Conservation (phyloP, 2,797 vertebrate genomes). For the Anguilla obscura region DNA sequence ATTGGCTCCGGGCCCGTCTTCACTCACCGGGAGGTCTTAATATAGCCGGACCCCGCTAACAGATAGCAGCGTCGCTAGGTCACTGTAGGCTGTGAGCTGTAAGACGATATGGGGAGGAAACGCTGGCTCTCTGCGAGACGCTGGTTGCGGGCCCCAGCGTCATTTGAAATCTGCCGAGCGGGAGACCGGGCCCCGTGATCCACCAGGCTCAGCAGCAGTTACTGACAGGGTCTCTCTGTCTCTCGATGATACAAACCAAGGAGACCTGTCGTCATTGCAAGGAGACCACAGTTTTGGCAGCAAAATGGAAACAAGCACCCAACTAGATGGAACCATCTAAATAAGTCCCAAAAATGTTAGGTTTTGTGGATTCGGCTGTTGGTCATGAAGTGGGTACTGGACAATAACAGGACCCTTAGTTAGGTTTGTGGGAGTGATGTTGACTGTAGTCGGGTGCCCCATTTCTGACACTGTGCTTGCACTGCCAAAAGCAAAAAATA, state of each 20-base stretch:
- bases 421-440: background rate
- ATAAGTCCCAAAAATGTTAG: background rate
- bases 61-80: conserved; percentile 51
- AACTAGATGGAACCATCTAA: no score
- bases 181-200: background rate
- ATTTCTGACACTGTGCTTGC: no score
- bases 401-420: background rate
- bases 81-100: conserved; percentile 40
- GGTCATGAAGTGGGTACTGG: background rate
- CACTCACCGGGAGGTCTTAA: conserved; percentile 45
- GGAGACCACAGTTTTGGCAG: background rate
- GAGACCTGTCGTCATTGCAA: background rate
- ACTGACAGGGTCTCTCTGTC: background rate
- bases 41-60: conserved; percentile 52
- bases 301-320: background rate
- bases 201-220: background rate
- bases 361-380: background rate
- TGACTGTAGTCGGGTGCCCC: no score
- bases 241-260: background rate
- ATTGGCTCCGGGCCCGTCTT: conserved; percentile 46
- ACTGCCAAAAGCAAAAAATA: no score
- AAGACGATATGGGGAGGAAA: conserved; percentile 61
- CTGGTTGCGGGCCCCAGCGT: background rate
- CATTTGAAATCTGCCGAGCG: background rate
- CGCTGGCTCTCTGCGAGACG: conserved; percentile 42